Evolutionary conservation across 2,113 vertebrate genomes (phyloP).

Genomic region (Octodon degus): DNA sequence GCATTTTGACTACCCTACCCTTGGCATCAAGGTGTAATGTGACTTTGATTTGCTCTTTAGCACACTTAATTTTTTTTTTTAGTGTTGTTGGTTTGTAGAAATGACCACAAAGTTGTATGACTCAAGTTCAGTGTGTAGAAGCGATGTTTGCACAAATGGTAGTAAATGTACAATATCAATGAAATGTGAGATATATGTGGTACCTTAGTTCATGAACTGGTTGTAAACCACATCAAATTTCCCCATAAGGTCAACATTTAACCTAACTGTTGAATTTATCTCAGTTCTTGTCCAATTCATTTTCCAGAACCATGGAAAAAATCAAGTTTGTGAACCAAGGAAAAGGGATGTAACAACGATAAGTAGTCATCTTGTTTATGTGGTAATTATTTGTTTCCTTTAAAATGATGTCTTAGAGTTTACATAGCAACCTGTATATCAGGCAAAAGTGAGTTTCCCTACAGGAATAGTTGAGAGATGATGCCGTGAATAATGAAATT

Average conservation of each 20-base stretch:
- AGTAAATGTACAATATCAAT: not conserved
- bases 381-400: constrained; percentile 26
- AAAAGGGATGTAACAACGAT: not conserved
- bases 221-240: not conserved
- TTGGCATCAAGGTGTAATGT: not conserved
- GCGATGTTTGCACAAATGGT: not conserved
- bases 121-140: not conserved
- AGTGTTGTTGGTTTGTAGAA: not conserved
- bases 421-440: not conserved
- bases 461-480: not conserved
- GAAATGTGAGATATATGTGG: not conserved
- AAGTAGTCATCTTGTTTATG: not conserved
- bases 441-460: not conserved
- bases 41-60: not conserved
- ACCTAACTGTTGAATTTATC: not conserved
- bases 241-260: not conserved
- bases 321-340: not conserved
- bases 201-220: not conserved
- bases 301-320: not conserved
- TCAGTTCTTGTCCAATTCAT: not conserved
- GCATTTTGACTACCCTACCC: not conserved
- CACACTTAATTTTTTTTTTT: not conserved
- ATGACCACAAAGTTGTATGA: not conserved
- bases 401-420: constrained; percentile 1
- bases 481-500: constrained; percentile 19